Base-by-base conservation (phyloP, 64 coral and sea anemone genomes). In the Acropora tenuis region DNA sequence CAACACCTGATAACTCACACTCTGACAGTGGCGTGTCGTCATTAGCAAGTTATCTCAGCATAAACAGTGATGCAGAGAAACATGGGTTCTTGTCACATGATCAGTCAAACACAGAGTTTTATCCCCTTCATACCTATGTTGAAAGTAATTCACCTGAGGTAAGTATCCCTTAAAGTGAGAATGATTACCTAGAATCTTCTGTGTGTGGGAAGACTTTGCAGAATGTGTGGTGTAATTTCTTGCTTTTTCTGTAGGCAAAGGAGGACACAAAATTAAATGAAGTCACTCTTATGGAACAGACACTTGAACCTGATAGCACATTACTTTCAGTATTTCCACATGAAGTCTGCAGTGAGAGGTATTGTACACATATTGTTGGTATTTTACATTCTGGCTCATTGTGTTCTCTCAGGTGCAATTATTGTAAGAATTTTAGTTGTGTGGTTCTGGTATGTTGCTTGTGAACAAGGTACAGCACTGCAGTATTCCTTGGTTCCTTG, bases 21-120 rank as follows among this genome's bases (percentile, higher is more conserved):
- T 17, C 89, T 2, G 89, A 82, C 17, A 90, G 89, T 82, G 67
- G 66, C 43, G 82, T 90, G 65, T 90, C 68, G 45, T 85, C 82
- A 19, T 60, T 47, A 5, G 45, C 8, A 48, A 89, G 88, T 81
- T 80, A 80, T 41, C 77, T 90, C 0, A 80, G 63, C 63, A 48
- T 71, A 18, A 85, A 71, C n/a, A 60, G 88, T 48, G 89, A 73
- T 50, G 20, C 40, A 1, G 89, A 75, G 3, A 81, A 63, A 15
- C 72, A 91, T 68, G 80, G 80, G 4, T 12, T 53, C 11, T 57
- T 91, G 50, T 60, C 80, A 19, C 86, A 77, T 59, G 72, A 76
- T 57, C 73, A 77, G 75, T 76, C 86, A 19, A 75, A 50, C 50
- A 43, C 49, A 18, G 82, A 71, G 16, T 85, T 85, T 85, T 72